Evolutionary conservation across 2,888 invertebrate species (phyloP), one percentile per base, ranked within the genome.

Genomic region (Sminthurides aquaticus): DNA sequence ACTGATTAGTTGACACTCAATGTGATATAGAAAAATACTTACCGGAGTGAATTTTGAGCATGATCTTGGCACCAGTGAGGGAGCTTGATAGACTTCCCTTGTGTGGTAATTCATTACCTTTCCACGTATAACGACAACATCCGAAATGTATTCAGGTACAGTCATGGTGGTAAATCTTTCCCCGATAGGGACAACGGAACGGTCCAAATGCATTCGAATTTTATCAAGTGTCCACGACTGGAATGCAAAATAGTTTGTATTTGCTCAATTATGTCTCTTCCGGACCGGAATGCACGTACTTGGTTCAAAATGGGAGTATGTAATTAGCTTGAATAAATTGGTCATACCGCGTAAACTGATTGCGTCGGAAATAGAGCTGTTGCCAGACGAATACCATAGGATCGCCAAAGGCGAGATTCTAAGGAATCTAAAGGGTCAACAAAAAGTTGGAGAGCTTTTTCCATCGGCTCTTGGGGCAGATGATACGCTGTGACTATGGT

Each of bases 401-500:
- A 82, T 0, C 83, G 81, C 86, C 86, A 86, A 79, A 86, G 81
- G 2, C 83, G 78, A 18, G 83, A 79, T 77, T 84, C 83, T 15
- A 85, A 75, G 0, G 84, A 83, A 58, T 76, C 79, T 2, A 82
- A 65, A 78, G 79, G 75, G 79, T 83, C 22, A 77, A 60, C 62
- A 67, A 77, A 79, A 48, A 69, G 66, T 0, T 69, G 62, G 24
- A 79, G 67, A 2, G 78, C 79, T 22, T 74, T 65, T 25, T 74
- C 67, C 72, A 79, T 77, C 49, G 76, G 76, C 2, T 76, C 75
- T 11, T 74, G 71, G 20, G 76, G 73, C 56, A 79, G 75, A 66
- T 76, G 77, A 67, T 77, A 75, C 60, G 77, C 80, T 74, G 83
- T 83, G 0, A 84, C 83, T 0, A 83, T 80, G 0, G 85, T 83